Percentiles rank a stretch among this genome's conserved stretches.
Evolutionary conservation across 2,113 vertebrate species (phyloP).

Genomic region (Dromas ardeola): DNA sequence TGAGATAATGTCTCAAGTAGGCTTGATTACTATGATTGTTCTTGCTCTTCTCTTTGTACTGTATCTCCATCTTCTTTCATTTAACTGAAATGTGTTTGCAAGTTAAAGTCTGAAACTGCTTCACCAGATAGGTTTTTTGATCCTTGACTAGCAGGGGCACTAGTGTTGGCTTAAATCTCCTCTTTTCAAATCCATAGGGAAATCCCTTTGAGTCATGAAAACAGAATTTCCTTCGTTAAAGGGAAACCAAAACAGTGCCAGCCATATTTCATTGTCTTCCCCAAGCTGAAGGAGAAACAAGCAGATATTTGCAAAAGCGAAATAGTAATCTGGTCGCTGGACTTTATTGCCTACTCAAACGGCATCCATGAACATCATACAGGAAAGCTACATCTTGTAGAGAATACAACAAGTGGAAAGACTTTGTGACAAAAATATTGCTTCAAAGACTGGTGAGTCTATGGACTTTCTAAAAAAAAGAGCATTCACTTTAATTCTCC

Average conservation of each 20-base stretch:
- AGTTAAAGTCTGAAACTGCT: not conserved
- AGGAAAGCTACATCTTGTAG: not conserved
- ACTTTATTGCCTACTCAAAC: not conserved
- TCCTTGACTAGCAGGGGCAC: not conserved
- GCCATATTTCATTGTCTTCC: not conserved
- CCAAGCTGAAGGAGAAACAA: not conserved
- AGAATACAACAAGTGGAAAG: slow-evolving; percentile 9
- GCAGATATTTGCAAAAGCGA: not conserved
- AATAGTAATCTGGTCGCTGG: not conserved
- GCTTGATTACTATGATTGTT: not conserved
- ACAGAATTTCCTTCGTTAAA: not conserved
- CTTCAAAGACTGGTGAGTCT: slow-evolving; percentile 53
- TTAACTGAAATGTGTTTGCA: not conserved
- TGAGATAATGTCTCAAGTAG: not conserved
- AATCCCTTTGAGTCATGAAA: not conserved
- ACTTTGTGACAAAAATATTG: slow-evolving; percentile 18
- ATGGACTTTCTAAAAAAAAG: slow-evolving; percentile 43
- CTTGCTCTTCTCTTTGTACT: not conserved
- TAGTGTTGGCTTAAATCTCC: not conserved
- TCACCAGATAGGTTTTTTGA: not conserved
- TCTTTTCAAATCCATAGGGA: not conserved
- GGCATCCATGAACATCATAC: not conserved
- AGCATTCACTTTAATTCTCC: slow-evolving; percentile 52
- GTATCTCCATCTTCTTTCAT: not conserved
- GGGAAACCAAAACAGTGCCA: not conserved